phyloP scores from a whole-genome alignment of 2,888 invertebrate species.

The Onchidella celtica region DNA sequence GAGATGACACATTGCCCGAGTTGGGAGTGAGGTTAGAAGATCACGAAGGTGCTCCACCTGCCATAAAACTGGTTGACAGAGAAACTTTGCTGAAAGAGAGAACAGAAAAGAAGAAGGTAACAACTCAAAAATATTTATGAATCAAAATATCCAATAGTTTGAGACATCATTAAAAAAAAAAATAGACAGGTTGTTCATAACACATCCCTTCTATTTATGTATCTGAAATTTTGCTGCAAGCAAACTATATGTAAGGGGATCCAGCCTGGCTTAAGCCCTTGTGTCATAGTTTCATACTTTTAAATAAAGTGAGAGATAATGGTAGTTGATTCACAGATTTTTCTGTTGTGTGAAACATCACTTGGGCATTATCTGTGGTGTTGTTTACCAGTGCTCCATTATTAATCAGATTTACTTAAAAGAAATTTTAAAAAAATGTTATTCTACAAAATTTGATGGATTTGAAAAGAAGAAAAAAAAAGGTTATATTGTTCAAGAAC shows the following conservation, averaged over 20 bases:
- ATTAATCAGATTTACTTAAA: background rate
- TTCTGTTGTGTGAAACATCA: too few species aligned
- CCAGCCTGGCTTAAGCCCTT: too few species aligned
- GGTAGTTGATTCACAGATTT: too few species aligned
- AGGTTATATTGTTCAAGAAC: too few species aligned
- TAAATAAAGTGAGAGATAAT: too few species aligned
- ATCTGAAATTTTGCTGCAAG: background rate
- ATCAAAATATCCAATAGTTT: background rate
- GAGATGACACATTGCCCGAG: slow-evolving; percentile 93
- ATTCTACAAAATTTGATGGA: too few species aligned
- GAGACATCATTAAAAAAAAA: background rate
- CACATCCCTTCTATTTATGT: background rate
- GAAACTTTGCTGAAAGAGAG: slow-evolving; percentile 84
- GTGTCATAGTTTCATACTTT: too few species aligned
- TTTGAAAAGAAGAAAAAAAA: too few species aligned
- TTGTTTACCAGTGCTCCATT: background rate
- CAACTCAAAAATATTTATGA: too few species aligned
- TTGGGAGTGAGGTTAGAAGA: slow-evolving; percentile 97
- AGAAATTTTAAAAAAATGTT: background rate
- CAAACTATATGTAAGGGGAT: too few species aligned
- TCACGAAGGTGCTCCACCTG: slow-evolving; percentile 85
- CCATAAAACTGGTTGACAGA: slow-evolving; percentile 92
- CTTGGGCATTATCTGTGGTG: background rate
- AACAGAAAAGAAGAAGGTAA: slow-evolving; percentile 87
- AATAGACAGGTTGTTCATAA: background rate